These are phyloP conservation scores for Drosophila imparisetae DNA, from an alignment of 2,888 invertebrate species.

Conservation along the genomic window DNA sequence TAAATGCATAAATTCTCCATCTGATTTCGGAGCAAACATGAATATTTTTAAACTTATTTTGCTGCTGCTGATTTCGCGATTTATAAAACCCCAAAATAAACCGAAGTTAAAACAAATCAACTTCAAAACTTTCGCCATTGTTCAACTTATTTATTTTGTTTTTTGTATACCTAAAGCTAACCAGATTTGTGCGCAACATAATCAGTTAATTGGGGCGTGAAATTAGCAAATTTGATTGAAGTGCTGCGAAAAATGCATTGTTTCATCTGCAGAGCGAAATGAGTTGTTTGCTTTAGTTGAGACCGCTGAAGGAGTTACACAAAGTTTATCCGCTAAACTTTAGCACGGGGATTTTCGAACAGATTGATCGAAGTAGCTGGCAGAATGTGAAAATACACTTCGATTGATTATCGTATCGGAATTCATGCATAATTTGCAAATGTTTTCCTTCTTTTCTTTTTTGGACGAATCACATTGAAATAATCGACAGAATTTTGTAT, in stretches of 20 bases:
- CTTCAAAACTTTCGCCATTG: conserved; percentile 1
- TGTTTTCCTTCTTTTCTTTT: background rate
- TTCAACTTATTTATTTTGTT: conserved; percentile 29
- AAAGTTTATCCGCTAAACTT: conserved; percentile 24
- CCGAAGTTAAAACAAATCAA: conserved; percentile 1
- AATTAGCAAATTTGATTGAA: conserved; percentile 73
- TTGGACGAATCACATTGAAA: conserved; percentile 10
- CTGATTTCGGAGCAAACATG: background rate
- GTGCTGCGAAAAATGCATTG: conserved; percentile 50
- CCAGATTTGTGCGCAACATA: conserved; percentile 46
- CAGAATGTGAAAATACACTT: conserved; percentile 18
- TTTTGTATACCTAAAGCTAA: conserved; percentile 15
- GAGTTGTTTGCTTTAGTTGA: conserved; percentile 22
- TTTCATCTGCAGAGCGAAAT: conserved; percentile 18
- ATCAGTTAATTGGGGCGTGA: conserved; percentile 71
- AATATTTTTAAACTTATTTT: background rate
- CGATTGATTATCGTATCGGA: conserved; percentile 46
- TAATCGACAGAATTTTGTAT: conserved; percentile 25
- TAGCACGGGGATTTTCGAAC: background rate
- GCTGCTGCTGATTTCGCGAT: background rate
- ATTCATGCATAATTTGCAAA: conserved; percentile 55
- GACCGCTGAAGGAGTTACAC: conserved; percentile 6
- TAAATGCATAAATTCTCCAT: background rate
- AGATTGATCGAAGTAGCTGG: background rate
- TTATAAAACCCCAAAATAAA: background rate